Base-by-base conservation (phyloP, 2,113 vertebrate species). In the Corydoras maculifer region DNA sequence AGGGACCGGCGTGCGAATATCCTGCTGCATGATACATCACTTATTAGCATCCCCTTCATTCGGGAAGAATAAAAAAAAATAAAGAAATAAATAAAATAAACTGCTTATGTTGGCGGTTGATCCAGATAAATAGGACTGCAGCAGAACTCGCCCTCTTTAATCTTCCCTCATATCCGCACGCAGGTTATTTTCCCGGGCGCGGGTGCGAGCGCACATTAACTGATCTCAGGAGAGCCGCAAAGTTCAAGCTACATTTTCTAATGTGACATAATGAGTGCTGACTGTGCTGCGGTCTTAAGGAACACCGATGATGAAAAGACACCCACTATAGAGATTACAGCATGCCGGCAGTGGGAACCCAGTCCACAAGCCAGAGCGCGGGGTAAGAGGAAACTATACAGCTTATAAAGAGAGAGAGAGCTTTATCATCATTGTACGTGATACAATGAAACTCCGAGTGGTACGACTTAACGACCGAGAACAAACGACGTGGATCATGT, bases 261-360 rank as follows among this genome's bases (percentile, higher is more conserved):
- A 68, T 35, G 75, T 87, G 85, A 86, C 84, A 87, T 85, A 80
- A 85, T 72, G 77, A 85, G 76, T 76, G 86, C 88, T 88, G 88
- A 89, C 83, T 87, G 70, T 75, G 81, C 83, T 85, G 79, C 75
- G 85, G 82, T 79, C 74, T 82, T 84, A 68, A 77, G 75, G 25
- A 68, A 60, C 25, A 50, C 65, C 58, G 14, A 14, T 65, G 69
- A 68, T 66, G 68, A 57, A 48, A 12, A 35, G 14, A 35, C 49
- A 32, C 68, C 18, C 13, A 51, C 29, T 61, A 18, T 51, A 43
- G 50, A 10, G 48, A 58, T 9, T 49, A 13, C 49, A n/a, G 25
- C 5, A 25, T 30, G 18, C 12, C 35, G 59, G 7, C 55, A 8
- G 65, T 15, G 29, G 49, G 51, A 55, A 50, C 9, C 32, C 13